Percentiles rank a stretch among this genome's conserved stretches.
Evolutionary conservation across 1,140 invertebrate genomes (phyloP).

Genomic region (Heliconius hewitsoni): DNA sequence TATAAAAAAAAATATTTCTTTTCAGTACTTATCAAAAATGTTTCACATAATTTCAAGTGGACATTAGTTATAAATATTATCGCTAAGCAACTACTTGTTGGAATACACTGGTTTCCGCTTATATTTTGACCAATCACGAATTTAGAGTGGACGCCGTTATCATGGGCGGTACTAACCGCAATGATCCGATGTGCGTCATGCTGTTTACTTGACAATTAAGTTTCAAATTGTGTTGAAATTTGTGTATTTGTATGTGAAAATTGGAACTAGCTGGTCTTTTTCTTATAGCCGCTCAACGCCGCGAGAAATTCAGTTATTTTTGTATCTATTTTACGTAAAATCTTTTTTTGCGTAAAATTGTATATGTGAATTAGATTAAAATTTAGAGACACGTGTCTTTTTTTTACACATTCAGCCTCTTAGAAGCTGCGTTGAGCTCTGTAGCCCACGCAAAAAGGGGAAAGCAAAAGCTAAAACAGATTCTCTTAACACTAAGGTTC

Average conservation of each 20-base stretch:
- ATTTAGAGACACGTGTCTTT: too few relatives aligned
- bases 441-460: too few relatives aligned
- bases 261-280: not conserved
- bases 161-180: slow-evolving; percentile 37
- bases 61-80: not conserved
- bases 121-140: slow-evolving; percentile 34
- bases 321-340: too few relatives aligned
- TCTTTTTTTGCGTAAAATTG: too few relatives aligned
- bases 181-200: slow-evolving; percentile 23
- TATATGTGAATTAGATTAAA: too few relatives aligned
- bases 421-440: too few relatives aligned
- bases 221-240: not conserved
- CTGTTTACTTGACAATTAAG: slow-evolving; percentile 6
- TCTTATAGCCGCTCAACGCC: too few relatives aligned
- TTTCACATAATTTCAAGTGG: not conserved
- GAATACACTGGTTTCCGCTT: slow-evolving; percentile 21
- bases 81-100: not conserved
- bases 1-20: too few relatives aligned
- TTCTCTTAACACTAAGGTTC: too few relatives aligned
- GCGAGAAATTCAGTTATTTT: too few relatives aligned
- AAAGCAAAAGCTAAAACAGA: too few relatives aligned
- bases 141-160: slow-evolving; percentile 29
- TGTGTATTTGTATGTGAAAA: not conserved
- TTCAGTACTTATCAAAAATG: not conserved
- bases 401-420: too few relatives aligned